These are phyloP conservation scores for Holothuria leucospilota DNA, from an alignment of 53 echinoderm and acorn worm genomes.

Conservation along the genomic window DNA sequence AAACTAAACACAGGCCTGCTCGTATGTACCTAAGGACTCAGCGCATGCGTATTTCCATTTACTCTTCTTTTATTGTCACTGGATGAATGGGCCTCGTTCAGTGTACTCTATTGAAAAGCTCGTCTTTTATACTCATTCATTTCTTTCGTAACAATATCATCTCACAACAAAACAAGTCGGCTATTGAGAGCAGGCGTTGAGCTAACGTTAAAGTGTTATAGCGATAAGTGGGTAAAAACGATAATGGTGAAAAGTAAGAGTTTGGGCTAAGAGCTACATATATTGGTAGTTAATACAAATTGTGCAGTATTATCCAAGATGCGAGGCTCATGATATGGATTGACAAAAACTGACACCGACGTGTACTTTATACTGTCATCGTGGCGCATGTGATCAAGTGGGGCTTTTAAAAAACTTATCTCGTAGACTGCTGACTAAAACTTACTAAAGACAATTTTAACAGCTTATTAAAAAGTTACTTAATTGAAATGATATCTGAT, in stretches of 20 bases:
- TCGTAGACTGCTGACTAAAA: no score
- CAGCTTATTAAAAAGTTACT: constrained; percentile 19
- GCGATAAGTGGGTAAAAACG: not conserved
- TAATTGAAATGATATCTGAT: constrained; percentile 50
- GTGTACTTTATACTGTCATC: no score
- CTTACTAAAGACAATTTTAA: constrained; percentile 37
- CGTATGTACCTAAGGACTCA: constrained; percentile 41
- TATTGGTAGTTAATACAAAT: no score
- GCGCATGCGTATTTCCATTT: constrained; percentile 22
- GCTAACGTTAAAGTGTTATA: constrained; percentile 38
- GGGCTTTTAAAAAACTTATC: no score
- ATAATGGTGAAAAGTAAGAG: no score
- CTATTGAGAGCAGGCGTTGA: constrained; percentile 24
- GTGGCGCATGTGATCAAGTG: no score
- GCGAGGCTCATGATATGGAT: no score
- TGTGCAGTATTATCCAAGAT: no score
- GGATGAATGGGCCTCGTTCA: constrained; percentile 33
- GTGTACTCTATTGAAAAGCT: constrained; percentile 14
- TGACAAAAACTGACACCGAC: no score
- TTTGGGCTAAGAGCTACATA: no score
- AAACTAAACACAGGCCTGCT: constrained; percentile 26
- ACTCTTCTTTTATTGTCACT: constrained; percentile 7
- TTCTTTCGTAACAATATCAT: constrained; percentile 32
- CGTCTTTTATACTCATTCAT: constrained; percentile 22
- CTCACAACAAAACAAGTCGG: constrained; percentile 10